Evolutionary conservation across 2,888 invertebrate genomes (phyloP).

Genomic region (Sialis lutaria): DNA sequence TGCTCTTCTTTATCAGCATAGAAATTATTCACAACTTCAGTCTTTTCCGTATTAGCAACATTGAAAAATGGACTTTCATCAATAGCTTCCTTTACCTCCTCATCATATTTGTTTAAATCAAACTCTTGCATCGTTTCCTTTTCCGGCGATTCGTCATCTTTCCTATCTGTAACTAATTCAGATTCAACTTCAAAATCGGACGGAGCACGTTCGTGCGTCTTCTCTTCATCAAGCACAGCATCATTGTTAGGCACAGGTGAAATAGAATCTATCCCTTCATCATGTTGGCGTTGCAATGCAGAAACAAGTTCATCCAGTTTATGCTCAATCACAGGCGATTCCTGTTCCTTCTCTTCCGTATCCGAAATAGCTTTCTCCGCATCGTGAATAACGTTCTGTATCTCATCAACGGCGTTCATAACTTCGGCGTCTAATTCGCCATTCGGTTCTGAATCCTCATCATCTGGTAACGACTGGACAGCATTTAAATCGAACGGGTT

Average conservation of each 20-base stretch:
- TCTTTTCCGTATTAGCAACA: too few species aligned
- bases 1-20: too few species aligned
- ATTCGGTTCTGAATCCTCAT: slow-evolving; percentile 21
- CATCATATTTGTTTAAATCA: not conserved
- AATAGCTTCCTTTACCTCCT: not conserved
- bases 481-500: slow-evolving; percentile 38
- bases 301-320: slow-evolving; percentile 1
- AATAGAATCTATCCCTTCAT: slow-evolving; percentile 1
- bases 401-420: slow-evolving; percentile 1
- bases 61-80: not conserved
- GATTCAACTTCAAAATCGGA: not conserved
- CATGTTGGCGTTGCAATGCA: slow-evolving; percentile 5
- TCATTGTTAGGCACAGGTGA: slow-evolving; percentile 7
- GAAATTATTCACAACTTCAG: too few species aligned
- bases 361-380: slow-evolving; percentile 1
- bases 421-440: not conserved
- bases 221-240: slow-evolving; percentile 2
- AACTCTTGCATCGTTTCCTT: not conserved
- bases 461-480: slow-evolving; percentile 33
- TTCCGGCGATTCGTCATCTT: not conserved
- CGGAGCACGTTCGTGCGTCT: not conserved
- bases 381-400: not conserved
- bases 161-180: not conserved
- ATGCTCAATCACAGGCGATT: slow-evolving; percentile 8
- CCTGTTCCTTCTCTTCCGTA: slow-evolving; percentile 5